Percentiles rank a stretch among this genome's conserved stretches.
These are phyloP conservation scores for Chanos chanos DNA, from an alignment of 2,797 vertebrate species.

Conservation along the genomic window DNA sequence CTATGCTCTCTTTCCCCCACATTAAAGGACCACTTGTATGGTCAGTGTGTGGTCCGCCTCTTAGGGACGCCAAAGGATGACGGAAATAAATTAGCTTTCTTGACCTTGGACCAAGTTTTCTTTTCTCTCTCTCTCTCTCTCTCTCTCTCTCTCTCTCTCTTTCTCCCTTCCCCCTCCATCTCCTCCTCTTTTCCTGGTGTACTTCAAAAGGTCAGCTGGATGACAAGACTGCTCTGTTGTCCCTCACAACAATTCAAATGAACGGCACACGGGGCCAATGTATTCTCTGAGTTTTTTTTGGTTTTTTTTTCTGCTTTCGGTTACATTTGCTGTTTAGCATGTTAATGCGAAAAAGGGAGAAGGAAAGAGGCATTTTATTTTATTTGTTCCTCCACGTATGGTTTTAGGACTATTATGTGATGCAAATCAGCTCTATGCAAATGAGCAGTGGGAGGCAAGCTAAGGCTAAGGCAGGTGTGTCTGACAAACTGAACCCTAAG, in stretches of 20 bases:
- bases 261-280: slow-evolving; percentile 18
- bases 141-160: slow-evolving; percentile 26
- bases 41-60: slow-evolving; percentile 74
- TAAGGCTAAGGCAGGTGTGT: slow-evolving; percentile 9
- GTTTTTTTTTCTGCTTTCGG: no score
- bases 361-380: neutral
- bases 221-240: slow-evolving; percentile 62
- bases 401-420: neutral
- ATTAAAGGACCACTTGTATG: slow-evolving; percentile 66
- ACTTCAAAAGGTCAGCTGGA: slow-evolving; percentile 73
- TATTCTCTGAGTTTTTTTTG: neutral
- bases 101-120: slow-evolving; percentile 77
- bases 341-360: no score
- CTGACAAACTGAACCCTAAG: neutral
- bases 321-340: no score
- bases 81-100: slow-evolving; percentile 80
- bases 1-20: slow-evolving; percentile 56
- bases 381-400: neutral
- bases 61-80: slow-evolving; percentile 63
- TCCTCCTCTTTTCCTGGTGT: slow-evolving; percentile 43
- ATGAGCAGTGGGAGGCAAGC: no score
- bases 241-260: slow-evolving; percentile 51
- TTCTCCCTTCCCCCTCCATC: slow-evolving; percentile 50
- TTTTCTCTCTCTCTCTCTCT: slow-evolving; percentile 45
- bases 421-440: no score